These are phyloP conservation scores for Pandion haliaetus DNA, from an alignment of 2,113 vertebrate species.

Conservation along the genomic window DNA sequence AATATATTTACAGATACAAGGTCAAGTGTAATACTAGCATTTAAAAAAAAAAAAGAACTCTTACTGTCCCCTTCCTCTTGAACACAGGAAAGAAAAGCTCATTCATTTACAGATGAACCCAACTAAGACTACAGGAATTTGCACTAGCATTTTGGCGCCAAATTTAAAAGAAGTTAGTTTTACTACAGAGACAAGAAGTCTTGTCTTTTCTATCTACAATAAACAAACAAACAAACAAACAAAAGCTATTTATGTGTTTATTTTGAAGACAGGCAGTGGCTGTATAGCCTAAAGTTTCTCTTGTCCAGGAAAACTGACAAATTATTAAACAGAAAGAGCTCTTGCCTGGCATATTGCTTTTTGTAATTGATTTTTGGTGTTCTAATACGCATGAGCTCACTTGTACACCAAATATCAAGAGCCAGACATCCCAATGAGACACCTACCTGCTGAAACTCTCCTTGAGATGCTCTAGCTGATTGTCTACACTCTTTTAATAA, in stretches of 20 bases:
- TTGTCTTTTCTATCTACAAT: neutral
- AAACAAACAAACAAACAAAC: neutral
- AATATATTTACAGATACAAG: neutral
- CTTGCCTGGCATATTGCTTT: neutral
- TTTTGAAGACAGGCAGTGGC: neutral
- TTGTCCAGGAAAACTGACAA: neutral
- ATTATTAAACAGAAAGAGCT: neutral
- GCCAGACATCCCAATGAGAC: neutral
- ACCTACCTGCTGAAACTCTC: neutral
- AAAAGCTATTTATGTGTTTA: neutral
- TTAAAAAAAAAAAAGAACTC: neutral
- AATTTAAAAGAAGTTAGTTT: neutral
- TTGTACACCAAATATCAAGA: neutral
- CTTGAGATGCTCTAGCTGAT: neutral
- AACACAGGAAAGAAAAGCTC: neutral
- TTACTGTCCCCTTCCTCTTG: neutral
- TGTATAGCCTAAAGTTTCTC: neutral
- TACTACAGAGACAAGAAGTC: neutral
- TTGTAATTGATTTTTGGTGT: neutral
- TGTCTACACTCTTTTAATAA: neutral
- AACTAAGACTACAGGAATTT: neutral
- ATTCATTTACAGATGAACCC: neutral
- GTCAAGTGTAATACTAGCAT: neutral
- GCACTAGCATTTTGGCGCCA: neutral
- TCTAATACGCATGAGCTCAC: neutral